Evolutionary conservation across 2,888 invertebrate genomes (phyloP).

Genomic region (Sisyra nigra): DNA sequence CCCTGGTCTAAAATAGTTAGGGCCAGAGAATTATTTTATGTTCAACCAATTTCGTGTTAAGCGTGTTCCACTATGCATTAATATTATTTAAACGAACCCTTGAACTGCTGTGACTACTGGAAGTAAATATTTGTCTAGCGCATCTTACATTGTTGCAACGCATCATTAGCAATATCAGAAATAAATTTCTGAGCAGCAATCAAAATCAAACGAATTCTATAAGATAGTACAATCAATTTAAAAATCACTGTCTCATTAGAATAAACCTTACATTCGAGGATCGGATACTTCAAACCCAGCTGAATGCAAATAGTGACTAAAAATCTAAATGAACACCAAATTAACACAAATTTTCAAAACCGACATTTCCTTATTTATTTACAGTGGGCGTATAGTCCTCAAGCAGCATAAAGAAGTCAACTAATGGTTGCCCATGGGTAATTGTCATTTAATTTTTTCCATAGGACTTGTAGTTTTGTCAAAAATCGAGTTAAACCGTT

Average conservation of each 20-base stretch:
- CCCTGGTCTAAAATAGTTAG: no score
- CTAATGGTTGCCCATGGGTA: slow-evolving; percentile 60
- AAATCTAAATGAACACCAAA: slow-evolving; percentile 38
- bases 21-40: no score
- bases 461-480: no score
- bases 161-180: slow-evolving; percentile 94
- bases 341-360: neutral
- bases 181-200: slow-evolving; percentile 95
- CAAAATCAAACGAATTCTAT: slow-evolving; percentile 73
- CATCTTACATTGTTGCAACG: slow-evolving; percentile 92
- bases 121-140: slow-evolving; percentile 62
- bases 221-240: slow-evolving; percentile 18
- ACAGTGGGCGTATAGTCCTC: slow-evolving; percentile 91
- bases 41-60: no score
- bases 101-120: slow-evolving; percentile 35
- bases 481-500: no score
- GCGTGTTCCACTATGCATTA: no score
- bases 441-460: no score
- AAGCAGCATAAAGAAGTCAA: slow-evolving; percentile 78
- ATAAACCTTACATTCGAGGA: slow-evolving; percentile 55
- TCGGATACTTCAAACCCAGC: slow-evolving; percentile 91
- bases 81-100: slow-evolving; percentile 29
- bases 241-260: neutral
- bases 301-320: slow-evolving; percentile 70
- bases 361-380: slow-evolving; percentile 16